These are phyloP conservation scores for Thymallus thymallus DNA, from an alignment of 2,113 vertebrate species.

Conservation along the genomic window DNA sequence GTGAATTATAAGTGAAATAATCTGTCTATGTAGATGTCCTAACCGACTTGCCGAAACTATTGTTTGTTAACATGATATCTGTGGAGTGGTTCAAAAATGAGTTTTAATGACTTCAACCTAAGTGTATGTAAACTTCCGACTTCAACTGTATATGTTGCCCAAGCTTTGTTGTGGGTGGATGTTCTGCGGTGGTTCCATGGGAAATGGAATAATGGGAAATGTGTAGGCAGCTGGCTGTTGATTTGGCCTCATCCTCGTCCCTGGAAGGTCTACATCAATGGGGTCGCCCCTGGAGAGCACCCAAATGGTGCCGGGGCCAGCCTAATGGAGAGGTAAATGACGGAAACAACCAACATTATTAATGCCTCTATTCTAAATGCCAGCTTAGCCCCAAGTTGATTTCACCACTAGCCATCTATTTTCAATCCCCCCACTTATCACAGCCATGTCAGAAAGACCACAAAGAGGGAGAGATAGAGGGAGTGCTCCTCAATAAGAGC, in stretches of 20 bases:
- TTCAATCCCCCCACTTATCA: not conserved
- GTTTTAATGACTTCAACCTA: no score
- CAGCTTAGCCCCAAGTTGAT: not conserved
- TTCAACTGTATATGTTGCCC: not conserved
- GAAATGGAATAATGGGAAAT: conserved; percentile 47
- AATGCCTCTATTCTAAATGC: conserved; percentile 13
- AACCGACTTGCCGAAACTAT: no score
- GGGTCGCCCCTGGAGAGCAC: conserved; percentile 4
- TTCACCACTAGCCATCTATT: no score
- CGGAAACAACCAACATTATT: conserved; percentile 11
- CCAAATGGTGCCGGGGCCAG: not conserved
- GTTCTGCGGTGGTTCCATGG: conserved; percentile 16
- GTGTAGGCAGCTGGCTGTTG: conserved; percentile 32
- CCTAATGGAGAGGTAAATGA: conserved; percentile 29
- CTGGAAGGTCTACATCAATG: conserved; percentile 11
- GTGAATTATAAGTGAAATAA: no score
- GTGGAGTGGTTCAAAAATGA: no score
- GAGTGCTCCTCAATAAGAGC: no score
- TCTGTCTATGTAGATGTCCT: no score
- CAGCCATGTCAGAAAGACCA: no score
- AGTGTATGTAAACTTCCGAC: no score
- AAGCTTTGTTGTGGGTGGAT: conserved; percentile 11
- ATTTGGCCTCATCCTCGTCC: not conserved
- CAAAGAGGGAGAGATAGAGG: no score
- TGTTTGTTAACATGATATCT: no score